Evolutionary conservation across 2,113 vertebrate species (phyloP).

Genomic region (Gambusia holbrooki): DNA sequence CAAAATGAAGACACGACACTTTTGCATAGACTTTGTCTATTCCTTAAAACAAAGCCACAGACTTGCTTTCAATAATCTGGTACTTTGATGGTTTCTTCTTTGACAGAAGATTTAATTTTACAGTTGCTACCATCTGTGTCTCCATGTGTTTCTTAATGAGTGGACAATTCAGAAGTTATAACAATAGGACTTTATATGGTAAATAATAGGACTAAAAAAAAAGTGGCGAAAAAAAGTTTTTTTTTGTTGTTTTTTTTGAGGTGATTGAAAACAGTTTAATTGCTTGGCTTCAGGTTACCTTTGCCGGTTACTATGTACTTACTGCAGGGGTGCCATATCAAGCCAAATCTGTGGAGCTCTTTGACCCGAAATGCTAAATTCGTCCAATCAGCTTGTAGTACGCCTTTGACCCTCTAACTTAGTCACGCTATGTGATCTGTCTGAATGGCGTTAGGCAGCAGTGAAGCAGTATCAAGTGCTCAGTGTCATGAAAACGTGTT

Average conservation of each 20-base stretch:
- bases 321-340: not conserved
- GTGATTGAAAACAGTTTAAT: not conserved
- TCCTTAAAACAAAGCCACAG: conserved; percentile 3
- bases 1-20: conserved; percentile 2
- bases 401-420: conserved; percentile 38
- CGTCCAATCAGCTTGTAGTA: conserved; percentile 19
- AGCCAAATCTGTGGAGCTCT: conserved; percentile 1
- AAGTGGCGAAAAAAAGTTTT: no score
- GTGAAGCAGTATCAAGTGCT: conserved; percentile 20
- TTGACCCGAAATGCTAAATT: conserved; percentile 16
- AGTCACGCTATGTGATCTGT: conserved; percentile 39
- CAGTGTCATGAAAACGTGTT: conserved; percentile 27
- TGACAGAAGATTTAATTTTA: conserved; percentile 10
- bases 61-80: conserved; percentile 17
- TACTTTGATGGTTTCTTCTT: conserved; percentile 27
- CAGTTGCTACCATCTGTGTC: conserved; percentile 4
- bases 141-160: conserved; percentile 2
- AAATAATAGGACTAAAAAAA: not conserved
- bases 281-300: not conserved
- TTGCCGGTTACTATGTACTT: not conserved
- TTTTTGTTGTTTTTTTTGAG: not conserved
- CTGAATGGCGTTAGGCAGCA: conserved; percentile 8
- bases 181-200: not conserved
- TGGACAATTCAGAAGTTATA: not conserved
- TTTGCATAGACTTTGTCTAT: not conserved